Conservation (phyloP, 2,888 invertebrate species). For the Cephus rjabovi region DNA sequence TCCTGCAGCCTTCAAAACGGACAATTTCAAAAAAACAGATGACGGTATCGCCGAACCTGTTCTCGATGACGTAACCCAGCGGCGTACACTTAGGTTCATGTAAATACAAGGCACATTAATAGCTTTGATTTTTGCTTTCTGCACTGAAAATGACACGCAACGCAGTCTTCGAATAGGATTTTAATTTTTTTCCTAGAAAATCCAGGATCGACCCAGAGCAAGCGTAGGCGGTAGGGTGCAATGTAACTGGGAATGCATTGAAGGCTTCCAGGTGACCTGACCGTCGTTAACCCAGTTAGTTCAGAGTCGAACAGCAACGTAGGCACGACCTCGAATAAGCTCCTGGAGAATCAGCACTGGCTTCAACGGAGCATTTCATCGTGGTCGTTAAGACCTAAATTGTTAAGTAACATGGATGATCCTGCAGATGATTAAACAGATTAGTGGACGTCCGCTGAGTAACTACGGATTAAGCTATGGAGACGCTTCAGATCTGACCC, state of each 20-base stretch:
- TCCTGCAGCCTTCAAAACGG: not conserved
- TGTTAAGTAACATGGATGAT: not conserved
- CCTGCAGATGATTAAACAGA: not conserved
- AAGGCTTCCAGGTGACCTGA: conserved; percentile 44
- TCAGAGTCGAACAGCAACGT: not conserved
- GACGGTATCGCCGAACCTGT: not conserved
- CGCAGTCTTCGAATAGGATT: not conserved
- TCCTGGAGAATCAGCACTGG: not conserved
- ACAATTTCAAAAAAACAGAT: not conserved
- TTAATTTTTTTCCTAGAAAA: too few relatives aligned
- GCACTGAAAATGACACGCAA: not conserved
- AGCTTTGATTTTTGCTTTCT: not conserved
- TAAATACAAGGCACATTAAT: not conserved
- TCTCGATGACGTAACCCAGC: not conserved
- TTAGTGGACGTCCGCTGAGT: not conserved
- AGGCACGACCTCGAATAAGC: not conserved
- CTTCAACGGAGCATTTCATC: not conserved
- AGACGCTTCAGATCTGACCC: not conserved
- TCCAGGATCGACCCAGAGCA: too few relatives aligned
- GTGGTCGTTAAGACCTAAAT: not conserved
- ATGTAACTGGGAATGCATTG: conserved; percentile 20
- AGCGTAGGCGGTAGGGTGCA: not conserved
- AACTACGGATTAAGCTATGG: not conserved
- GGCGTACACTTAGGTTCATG: not conserved
- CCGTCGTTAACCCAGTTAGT: conserved; percentile 51